Base-by-base conservation (phyloP, 2,113 vertebrate genomes). In the Mirounga angustirostris region DNA sequence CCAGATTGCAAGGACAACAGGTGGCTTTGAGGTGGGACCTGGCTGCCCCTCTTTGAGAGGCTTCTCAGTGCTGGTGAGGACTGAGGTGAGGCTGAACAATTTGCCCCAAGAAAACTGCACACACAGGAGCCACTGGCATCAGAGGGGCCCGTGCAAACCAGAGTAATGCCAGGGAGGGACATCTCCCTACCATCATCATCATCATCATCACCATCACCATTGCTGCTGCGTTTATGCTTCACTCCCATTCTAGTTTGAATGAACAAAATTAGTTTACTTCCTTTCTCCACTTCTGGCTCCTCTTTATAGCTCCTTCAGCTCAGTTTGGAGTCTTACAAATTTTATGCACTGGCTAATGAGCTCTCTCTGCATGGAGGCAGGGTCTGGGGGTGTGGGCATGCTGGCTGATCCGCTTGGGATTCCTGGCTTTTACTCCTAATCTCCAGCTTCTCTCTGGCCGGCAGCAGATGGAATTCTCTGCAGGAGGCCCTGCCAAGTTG, bases 381-480 rank as follows among this genome's bases (percentile, higher is more conserved):
- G 97, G 98, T 97, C 96, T 91, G 98, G 95, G 95, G 94, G 89
- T 76, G 94, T 98, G 94, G 96, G 98, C 97, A 94, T 1, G 5
- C 56, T 88, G 98, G 98, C 98, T 99, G 99, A 99, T 99, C 98
- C 14, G 90, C 98, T 98, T 97, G 99, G 98, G 98, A 99, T 86
- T 98, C 97, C 97, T 97, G 97, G 98, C 95, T 97, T 99, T 99
- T 98, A 91, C 98, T 98, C 96, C 99, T 99, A 99, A 99, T 99
- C 99, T 99, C 96, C 95, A 28, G 98, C 98, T 98, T 99, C 98
- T 98, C 98, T 98, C 98, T 98, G 98, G 97, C 98, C 79, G 94
- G 94, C 52, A 80, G 98, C 98, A 98, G 99, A 99, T 98, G 96
- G 93, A 89, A 78, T 73, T 73, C 97, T 96, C 94, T 56, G 98